phyloP scores from a whole-genome alignment of 2,113 vertebrate species.

The Crotalus helleri region DNA sequence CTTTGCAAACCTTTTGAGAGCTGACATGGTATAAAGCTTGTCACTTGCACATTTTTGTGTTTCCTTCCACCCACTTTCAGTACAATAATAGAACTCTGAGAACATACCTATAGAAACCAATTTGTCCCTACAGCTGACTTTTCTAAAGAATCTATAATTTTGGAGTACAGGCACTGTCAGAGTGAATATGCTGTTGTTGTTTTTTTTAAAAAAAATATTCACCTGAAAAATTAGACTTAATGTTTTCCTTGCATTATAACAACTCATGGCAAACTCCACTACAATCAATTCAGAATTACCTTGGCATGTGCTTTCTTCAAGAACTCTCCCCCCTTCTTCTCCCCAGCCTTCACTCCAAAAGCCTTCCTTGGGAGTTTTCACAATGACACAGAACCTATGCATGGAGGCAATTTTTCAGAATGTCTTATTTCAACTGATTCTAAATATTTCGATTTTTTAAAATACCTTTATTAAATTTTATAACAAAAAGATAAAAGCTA shows the following conservation, averaged over 20 bases:
- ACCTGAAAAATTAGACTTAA: background rate
- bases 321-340: background rate
- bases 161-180: slow-evolving; percentile 22
- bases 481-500: background rate
- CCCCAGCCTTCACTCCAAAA: background rate
- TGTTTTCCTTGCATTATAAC: background rate
- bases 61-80: slow-evolving; percentile 54
- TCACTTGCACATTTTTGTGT: slow-evolving; percentile 27
- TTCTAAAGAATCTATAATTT: slow-evolving; percentile 10
- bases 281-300: background rate
- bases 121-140: slow-evolving; percentile 46
- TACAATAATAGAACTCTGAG: slow-evolving; percentile 37
- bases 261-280: background rate
- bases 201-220: background rate
- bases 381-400: background rate
- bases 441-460: background rate
- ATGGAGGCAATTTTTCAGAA: background rate
- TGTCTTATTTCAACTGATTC: background rate
- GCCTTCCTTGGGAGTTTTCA: background rate
- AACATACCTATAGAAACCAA: slow-evolving; percentile 29
- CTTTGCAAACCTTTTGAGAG: slow-evolving; percentile 30
- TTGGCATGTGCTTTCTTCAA: background rate
- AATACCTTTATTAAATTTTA: background rate
- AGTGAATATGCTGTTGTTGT: background rate
- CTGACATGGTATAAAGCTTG: slow-evolving; percentile 46